Evolutionary conservation across 2,797 vertebrate genomes (phyloP), one percentile per base, ranked within the genome.

Genomic region (Threskiornis aethiopicus): DNA sequence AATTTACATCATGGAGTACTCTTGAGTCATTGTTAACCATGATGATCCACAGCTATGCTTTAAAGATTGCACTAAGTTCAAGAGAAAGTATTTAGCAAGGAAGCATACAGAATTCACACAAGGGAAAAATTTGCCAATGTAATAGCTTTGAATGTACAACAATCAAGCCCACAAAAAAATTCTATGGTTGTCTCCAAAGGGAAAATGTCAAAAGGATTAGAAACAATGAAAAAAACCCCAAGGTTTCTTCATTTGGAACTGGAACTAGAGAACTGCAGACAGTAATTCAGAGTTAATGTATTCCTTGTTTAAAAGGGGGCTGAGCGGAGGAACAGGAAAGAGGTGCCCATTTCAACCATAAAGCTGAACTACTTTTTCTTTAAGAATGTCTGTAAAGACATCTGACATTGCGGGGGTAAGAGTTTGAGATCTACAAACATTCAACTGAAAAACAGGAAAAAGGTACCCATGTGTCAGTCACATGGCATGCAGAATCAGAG

Each of bases 381-480:
- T 51, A 58, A 76, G 13, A 72, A 62, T 13, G 3, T 24, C 25
- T 81, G 7, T 44, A 39, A 78, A 91, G 19, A 12, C 13, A 41
- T 33, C 33, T 19, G 52, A 49, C 14, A 28, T 9, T 1, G 0
- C 5, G 39, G 42, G 16, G 79, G 5, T 8, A 66, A 79, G n/a
- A 49, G 4, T 33, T 66, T 0, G 0, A 87, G 41, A 44, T 66
- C 64, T 62, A 41, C 17, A 49, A 49, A 61, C 20, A 19, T 47
- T 62, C 42, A 82, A 9, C 19, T 19, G 31, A 86, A 59, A 25
- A 77, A 25, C 4, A 65, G 49, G 39, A 24, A 35, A 71, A 75
- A 47, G 15, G 7, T 85, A 39, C 2, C 52, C 21, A 9, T 2
- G 1, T 51, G 13, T 72, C 69, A 49, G 28, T 33, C 0, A 0